These are phyloP conservation scores for Amitus sp. DNA, from an alignment of 2,888 invertebrate species.

Conservation along the genomic window DNA sequence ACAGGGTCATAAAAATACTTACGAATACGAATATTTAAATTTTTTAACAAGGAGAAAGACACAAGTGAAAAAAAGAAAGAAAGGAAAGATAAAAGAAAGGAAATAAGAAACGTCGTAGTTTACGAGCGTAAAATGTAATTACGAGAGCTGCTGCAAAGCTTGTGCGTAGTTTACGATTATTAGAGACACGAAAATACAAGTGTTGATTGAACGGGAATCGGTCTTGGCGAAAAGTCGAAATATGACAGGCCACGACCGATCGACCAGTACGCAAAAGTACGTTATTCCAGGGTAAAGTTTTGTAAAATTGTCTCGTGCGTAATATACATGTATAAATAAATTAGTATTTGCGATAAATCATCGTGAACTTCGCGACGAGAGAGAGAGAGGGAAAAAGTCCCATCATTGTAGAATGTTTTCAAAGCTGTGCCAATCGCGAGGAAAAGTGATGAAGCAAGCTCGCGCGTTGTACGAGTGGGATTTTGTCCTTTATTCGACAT, in stretches of 20 bases:
- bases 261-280: constrained; percentile 44
- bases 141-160: constrained; percentile 14
- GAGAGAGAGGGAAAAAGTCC: too few relatives aligned
- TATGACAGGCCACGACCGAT: constrained; percentile 36
- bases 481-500: constrained; percentile 32
- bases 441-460: constrained; percentile 45
- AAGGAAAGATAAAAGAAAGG: constrained; percentile 12
- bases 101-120: constrained; percentile 3
- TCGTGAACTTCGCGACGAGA: constrained; percentile 28
- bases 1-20: constrained; percentile 54
- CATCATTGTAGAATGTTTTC: constrained; percentile 18
- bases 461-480: too few relatives aligned
- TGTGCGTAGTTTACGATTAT: constrained; percentile 13
- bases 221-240: constrained; percentile 16
- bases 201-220: constrained; percentile 4
- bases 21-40: constrained; percentile 52
- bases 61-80: constrained; percentile 46
- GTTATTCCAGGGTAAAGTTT: constrained; percentile 59
- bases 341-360: constrained; percentile 40
- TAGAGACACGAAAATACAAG: neutral
- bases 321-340: constrained; percentile 55
- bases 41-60: constrained; percentile 34
- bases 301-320: constrained; percentile 43
- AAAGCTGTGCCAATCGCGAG: constrained; percentile 31
- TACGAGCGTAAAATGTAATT: constrained; percentile 29